These are phyloP conservation scores for Phalanger gymnotis DNA, from an alignment of 2,797 vertebrate genomes.

Conservation along the genomic window DNA sequence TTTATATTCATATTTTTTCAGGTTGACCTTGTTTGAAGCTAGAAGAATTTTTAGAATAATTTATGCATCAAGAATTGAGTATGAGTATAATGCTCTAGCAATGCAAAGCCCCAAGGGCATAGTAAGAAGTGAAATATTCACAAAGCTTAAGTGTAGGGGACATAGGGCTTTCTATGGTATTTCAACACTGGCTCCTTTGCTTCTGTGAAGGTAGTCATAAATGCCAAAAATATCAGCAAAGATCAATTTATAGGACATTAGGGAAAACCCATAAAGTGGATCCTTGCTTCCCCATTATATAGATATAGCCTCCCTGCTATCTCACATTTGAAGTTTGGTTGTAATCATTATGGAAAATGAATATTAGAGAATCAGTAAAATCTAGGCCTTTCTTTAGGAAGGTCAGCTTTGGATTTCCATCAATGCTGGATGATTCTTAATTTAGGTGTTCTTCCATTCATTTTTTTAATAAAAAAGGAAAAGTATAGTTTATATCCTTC, in stretches of 20 bases:
- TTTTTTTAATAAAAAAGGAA: constrained; percentile 58
- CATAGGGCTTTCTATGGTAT: constrained; percentile 58
- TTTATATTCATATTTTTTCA: constrained; percentile 57
- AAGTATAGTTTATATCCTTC: neutral
- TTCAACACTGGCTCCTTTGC: constrained; percentile 27
- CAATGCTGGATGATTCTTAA: neutral
- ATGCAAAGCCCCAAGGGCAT: constrained; percentile 64
- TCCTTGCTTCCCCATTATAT: constrained; percentile 47
- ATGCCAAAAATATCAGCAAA: constrained; percentile 46
- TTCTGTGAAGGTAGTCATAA: constrained; percentile 47
- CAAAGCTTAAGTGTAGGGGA: constrained; percentile 66
- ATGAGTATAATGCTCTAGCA: constrained; percentile 57
- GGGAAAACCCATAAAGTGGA: constrained; percentile 20
- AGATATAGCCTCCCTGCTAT: neutral
- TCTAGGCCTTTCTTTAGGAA: neutral
- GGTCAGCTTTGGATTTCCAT: neutral
- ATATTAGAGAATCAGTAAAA: constrained; percentile 7
- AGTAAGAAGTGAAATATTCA: constrained; percentile 75
- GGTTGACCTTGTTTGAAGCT: constrained; percentile 68
- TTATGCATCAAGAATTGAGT: constrained; percentile 66
- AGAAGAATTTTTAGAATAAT: constrained; percentile 72
- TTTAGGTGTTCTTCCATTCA: constrained; percentile 44
- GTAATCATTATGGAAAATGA: constrained; percentile 36
- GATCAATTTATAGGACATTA: constrained; percentile 50
- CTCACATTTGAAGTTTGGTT: constrained; percentile 53